These are phyloP conservation scores for Melieria crassipennis DNA, from an alignment of 2,888 invertebrate species.

Conservation along the genomic window DNA sequence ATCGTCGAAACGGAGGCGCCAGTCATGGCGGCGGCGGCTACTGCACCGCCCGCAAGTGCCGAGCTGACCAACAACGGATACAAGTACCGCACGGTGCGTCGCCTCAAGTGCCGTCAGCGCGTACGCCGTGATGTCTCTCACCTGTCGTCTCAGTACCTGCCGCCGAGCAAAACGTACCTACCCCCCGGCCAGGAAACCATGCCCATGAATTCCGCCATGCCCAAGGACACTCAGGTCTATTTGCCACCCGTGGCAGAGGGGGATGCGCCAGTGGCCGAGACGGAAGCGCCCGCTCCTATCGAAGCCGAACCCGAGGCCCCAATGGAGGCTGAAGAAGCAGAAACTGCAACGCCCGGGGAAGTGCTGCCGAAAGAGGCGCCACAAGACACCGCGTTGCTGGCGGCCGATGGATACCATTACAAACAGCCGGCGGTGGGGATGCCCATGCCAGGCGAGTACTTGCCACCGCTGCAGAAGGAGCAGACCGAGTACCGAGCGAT, in stretches of 20 bases:
- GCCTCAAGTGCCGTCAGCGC: conserved; percentile 52
- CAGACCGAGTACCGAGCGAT: conserved; percentile 46
- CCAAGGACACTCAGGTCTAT: conserved; percentile 42
- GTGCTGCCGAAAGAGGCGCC: conserved; percentile 36
- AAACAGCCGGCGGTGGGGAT: conserved; percentile 42
- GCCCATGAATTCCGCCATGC: conserved; percentile 40
- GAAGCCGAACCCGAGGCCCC: conserved; percentile 10
- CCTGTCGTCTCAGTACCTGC: conserved; percentile 50
- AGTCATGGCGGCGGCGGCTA: conserved; percentile 1
- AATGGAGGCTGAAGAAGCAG: conserved; percentile 42
- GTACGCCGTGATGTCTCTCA: conserved; percentile 57
- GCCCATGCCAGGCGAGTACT: conserved; percentile 21
- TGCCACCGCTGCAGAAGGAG: conserved; percentile 45
- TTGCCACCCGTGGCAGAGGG: conserved; percentile 18
- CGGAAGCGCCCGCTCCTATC: conserved; percentile 3
- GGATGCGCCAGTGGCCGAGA: conserved; percentile 36
- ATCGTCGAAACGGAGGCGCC: conserved; percentile 11
- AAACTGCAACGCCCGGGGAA: conserved; percentile 22
- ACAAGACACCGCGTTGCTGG: conserved; percentile 47
- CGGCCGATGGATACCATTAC: conserved; percentile 57
- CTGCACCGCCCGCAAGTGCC: conserved; percentile 33
- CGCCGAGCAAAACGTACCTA: conserved; percentile 37
- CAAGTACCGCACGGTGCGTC: conserved; percentile 52
- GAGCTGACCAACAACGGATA: conserved; percentile 48
- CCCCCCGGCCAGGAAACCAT: conserved; percentile 12